phyloP scores from a whole-genome alignment of 2,113 vertebrate species.

The Tyto alba region DNA sequence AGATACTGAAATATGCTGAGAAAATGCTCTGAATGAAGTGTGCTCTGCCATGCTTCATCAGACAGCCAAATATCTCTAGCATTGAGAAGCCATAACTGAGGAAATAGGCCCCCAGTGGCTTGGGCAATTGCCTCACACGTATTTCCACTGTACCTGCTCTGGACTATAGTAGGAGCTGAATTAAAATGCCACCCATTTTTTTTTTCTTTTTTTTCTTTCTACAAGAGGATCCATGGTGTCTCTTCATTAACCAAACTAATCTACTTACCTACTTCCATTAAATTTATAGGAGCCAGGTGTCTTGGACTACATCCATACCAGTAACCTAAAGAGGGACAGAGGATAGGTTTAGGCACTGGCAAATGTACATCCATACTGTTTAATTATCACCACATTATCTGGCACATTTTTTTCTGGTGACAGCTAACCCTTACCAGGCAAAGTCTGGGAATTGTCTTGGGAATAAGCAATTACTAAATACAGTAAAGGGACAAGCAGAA shows the following conservation, averaged over 20 bases:
- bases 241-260: background rate
- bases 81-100: background rate
- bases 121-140: fast-evolving
- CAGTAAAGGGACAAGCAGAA: background rate
- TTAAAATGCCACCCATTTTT: background rate
- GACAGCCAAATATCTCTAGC: background rate
- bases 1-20: background rate
- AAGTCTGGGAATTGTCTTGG: background rate
- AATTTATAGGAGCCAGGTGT: background rate
- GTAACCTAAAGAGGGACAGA: background rate
- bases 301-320: background rate
- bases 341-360: background rate
- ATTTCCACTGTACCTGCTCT: background rate
- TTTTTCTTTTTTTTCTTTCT: background rate
- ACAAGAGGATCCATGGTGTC: background rate
- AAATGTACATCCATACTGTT: background rate
- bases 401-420: background rate
- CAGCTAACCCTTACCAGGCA: background rate
- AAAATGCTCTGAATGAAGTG: background rate
- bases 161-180: background rate
- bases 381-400: background rate
- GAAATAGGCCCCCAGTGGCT: background rate
- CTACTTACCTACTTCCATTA: background rate
- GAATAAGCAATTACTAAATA: background rate
- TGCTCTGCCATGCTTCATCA: background rate